Percentiles rank a stretch among this genome's conserved stretches.
Conservation (phyloP, 2,113 vertebrate species). For the Octodon degus region DNA sequence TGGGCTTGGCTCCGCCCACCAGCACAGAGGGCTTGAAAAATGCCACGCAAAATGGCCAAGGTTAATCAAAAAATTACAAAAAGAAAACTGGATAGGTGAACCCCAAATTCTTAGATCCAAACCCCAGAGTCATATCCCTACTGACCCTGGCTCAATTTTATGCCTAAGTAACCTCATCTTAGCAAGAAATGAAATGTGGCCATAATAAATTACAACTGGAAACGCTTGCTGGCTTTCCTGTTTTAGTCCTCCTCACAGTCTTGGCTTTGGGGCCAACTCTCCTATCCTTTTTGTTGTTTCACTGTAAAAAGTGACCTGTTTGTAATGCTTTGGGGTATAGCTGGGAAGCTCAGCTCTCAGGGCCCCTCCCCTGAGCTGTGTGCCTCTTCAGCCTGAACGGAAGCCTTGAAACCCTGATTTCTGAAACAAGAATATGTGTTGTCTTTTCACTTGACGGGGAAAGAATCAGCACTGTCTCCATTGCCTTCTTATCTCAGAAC, state of each 20-base stretch:
- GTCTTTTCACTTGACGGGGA: background rate
- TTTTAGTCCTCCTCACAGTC: background rate
- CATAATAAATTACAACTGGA: background rate
- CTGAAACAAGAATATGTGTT: background rate
- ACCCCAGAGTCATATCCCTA: background rate
- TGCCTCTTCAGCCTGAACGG: background rate
- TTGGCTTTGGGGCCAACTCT: background rate
- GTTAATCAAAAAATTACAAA: constrained; percentile 65
- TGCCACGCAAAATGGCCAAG: constrained; percentile 27
- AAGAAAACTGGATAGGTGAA: constrained; percentile 34
- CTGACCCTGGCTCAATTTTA: background rate
- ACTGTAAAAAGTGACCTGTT: background rate
- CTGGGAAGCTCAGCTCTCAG: background rate
- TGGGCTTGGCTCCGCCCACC: constrained; percentile 29
- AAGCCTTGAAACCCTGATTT: background rate
- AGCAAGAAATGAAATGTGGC: background rate
- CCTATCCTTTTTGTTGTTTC: background rate
- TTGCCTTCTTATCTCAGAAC: background rate
- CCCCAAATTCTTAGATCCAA: background rate
- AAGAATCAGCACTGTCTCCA: background rate
- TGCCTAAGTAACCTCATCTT: background rate
- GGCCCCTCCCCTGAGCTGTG: background rate
- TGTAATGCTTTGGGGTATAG: background rate
- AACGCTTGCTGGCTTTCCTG: background rate
- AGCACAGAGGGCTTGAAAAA: constrained; percentile 51